phyloP scores from a whole-genome alignment of 1,140 invertebrate genomes.

The Anagrus nilaparvatae region DNA sequence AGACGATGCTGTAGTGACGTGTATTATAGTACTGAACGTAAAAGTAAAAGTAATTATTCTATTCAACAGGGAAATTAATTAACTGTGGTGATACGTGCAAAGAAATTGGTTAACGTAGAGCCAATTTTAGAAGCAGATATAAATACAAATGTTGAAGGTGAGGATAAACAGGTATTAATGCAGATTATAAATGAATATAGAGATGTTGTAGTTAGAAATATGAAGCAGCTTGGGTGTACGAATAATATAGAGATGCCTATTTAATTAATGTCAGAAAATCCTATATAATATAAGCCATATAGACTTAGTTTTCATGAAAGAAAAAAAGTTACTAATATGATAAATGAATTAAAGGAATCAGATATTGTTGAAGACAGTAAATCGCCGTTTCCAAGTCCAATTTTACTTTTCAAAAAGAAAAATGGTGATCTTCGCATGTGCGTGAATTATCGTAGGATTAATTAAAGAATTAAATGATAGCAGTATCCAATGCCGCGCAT shows the following conservation, averaged over 20 bases:
- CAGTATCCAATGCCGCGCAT: too few species aligned
- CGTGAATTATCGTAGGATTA: slow-evolving; percentile 37
- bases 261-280: not conserved
- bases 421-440: slow-evolving; percentile 24
- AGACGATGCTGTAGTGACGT: too few species aligned
- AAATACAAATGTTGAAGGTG: not conserved
- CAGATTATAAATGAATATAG: not conserved
- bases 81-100: too few species aligned
- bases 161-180: not conserved
- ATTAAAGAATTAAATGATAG: too few species aligned
- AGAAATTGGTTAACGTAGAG: too few species aligned
- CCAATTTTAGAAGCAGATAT: too few species aligned
- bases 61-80: too few species aligned
- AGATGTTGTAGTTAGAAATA: not conserved
- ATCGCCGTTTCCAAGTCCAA: slow-evolving; percentile 24
- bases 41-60: too few species aligned
- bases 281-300: not conserved
- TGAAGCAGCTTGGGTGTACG: slow-evolving; percentile 4
- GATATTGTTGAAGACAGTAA: slow-evolving; percentile 19
- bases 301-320: not conserved
- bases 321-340: not conserved
- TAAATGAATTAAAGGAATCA: slow-evolving; percentile 11
- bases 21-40: too few species aligned
- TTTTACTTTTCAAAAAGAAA: slow-evolving; percentile 26
- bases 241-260: slow-evolving; percentile 2